Conservation (phyloP, 2,113 vertebrate genomes). For the Balaenoptera acutorostrata region DNA sequence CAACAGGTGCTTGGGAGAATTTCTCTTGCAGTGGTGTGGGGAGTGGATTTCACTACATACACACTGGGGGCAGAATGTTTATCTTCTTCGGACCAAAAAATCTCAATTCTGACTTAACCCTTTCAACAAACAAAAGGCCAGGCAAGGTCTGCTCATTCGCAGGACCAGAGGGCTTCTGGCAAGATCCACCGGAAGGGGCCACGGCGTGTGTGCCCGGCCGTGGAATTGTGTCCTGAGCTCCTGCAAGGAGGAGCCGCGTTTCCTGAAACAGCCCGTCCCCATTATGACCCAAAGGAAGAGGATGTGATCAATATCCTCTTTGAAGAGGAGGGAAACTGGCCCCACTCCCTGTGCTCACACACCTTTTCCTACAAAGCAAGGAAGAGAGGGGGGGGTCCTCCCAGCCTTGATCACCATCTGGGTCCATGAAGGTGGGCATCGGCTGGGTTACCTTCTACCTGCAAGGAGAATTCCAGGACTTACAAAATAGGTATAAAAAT, state of each 20-base stretch:
- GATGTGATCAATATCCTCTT: conserved; percentile 47
- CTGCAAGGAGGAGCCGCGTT: not conserved
- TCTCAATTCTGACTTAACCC: not conserved
- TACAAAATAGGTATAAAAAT: not conserved
- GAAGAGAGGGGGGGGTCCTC: not conserved
- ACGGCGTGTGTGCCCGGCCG: not conserved
- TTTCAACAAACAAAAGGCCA: not conserved
- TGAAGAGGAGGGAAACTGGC: not conserved
- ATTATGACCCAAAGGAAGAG: conserved; percentile 24
- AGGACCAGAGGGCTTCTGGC: not conserved
- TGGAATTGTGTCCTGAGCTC: not conserved
- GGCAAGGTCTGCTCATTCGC: not conserved
- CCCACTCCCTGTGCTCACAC: not conserved
- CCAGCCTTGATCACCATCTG: not conserved
- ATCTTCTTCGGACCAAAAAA: not conserved
- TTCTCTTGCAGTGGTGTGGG: not conserved
- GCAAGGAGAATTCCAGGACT: not conserved
- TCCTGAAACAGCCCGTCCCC: not conserved
- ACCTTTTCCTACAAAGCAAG: not conserved
- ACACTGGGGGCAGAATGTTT: not conserved
- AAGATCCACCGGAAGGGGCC: not conserved
- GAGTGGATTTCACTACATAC: not conserved
- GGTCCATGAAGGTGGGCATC: not conserved
- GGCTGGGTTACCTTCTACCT: not conserved
- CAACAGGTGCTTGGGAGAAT: not conserved